Evolutionary conservation across 1,140 invertebrate species (phyloP), one percentile per base, ranked within the genome.

Genomic region (Cotesia vestalis): DNA sequence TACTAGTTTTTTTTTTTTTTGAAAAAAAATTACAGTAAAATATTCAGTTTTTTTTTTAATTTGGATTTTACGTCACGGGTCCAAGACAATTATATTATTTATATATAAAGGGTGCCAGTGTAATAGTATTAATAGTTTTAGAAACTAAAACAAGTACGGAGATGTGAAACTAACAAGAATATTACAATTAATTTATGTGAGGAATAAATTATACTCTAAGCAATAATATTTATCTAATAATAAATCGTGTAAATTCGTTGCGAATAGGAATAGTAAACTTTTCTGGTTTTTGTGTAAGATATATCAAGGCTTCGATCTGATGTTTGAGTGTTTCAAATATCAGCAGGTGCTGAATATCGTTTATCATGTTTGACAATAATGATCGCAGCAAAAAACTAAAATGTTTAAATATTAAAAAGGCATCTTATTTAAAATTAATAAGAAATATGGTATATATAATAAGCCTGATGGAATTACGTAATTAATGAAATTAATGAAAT

Each of bases 11-110:
- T 8, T 46, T 46, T 46, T 46, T 46, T 46, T 6, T 11, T 46
- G 11, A 46, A 9, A 1, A 46, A 46, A 46, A 46, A 46, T 46
- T 46, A 11, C 6, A 46, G 11, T 9, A 46, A 46, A 27, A 2
- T 27, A 27, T 27, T 27, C 27, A 27, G 27, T 27, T 27, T 27
- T 27, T 27, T 77, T 77, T 79, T 81, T 82, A 11, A 63, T 81
- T 80, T 81, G 78, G 76, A 85, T 84, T 83, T 82, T 79, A 84
- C 75, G 78, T 76, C 76, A 81, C 74, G 85, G 84, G 83, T 86
- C 83, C 84, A 85, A 86, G 11, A 46, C 2, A 46, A 82, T 73
- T 74, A 80, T 76, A 75, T 84, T 76, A 78, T 79, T 81, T 76
- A 78, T 78, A 73, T 76, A 74, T 74, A 74, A 59, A 71, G 62